Evolutionary conservation across 2,797 vertebrate species (phyloP).

Genomic region (Falco biarmicus): DNA sequence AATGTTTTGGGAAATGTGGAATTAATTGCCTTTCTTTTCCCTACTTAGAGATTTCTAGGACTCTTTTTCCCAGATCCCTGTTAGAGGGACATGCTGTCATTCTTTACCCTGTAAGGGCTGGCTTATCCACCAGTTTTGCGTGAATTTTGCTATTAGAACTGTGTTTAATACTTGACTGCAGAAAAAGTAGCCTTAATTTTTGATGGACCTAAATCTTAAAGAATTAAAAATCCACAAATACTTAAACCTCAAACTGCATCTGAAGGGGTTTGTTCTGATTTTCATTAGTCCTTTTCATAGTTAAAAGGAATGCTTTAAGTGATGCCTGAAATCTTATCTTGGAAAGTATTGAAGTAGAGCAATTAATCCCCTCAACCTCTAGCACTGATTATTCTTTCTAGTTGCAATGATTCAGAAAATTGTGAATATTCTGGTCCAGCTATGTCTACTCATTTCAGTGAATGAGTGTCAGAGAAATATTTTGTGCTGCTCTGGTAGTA

Average conservation of each 20-base stretch:
- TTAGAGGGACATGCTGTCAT: not conserved
- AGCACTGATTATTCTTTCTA: not conserved
- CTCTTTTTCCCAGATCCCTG: not conserved
- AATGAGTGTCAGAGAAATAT: not conserved
- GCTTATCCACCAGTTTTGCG: not conserved
- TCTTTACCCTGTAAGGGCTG: not conserved
- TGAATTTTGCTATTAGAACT: not conserved
- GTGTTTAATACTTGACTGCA: not conserved
- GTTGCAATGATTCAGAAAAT: not conserved
- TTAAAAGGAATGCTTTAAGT: not conserved
- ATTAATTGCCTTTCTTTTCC: conserved; percentile 47
- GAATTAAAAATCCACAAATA: not conserved
- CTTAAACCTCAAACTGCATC: not conserved
- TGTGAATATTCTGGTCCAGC: not conserved
- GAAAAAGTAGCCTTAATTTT: not conserved
- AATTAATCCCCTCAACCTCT: not conserved
- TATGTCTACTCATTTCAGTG: not conserved
- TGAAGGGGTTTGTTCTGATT: not conserved
- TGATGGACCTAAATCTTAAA: not conserved
- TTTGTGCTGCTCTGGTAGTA: not conserved
- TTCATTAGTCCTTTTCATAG: not conserved
- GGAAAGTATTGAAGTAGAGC: not conserved
- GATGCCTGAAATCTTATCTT: not conserved
- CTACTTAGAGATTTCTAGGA: not conserved
- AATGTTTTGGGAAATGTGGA: conserved; percentile 42